Conservation (phyloP, 1,140 invertebrate genomes). For the Procambarus virginalis region DNA sequence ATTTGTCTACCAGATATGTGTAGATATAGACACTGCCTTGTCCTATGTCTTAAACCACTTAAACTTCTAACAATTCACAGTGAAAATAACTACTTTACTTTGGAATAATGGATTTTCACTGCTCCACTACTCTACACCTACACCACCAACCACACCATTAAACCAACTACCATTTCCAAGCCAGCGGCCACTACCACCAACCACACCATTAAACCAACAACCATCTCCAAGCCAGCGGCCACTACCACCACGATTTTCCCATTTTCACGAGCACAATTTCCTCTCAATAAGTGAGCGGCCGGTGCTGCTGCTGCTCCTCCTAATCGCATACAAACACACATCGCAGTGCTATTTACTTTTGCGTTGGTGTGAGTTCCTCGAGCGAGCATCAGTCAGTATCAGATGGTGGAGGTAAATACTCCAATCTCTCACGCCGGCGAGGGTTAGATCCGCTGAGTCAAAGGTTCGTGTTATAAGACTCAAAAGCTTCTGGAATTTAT, state of each 20-base stretch:
- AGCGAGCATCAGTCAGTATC: neutral
- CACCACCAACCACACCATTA: too few species aligned
- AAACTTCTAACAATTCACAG: too few species aligned
- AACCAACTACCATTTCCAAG: too few species aligned
- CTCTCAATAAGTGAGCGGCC: neutral
- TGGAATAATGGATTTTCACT: too few species aligned
- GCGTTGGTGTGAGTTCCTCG: neutral
- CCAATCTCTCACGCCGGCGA: neutral
- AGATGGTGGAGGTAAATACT: neutral
- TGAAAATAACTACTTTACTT: too few species aligned
- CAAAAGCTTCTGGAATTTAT: neutral
- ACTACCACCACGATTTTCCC: neutral
- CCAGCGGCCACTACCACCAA: too few species aligned
- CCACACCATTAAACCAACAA: neutral
- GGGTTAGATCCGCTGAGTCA: neutral
- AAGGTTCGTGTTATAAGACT: neutral
- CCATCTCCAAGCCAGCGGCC: too few species aligned
- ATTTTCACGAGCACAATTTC: neutral
- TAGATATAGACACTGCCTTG: too few species aligned
- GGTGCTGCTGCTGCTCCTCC: neutral
- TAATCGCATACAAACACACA: neutral
- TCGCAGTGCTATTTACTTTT: neutral
- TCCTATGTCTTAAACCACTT: too few species aligned
- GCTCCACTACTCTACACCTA: too few species aligned
- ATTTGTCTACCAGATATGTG: too few species aligned